These are phyloP conservation scores for Reticulitermes lucifugus DNA, from an alignment of 2,888 invertebrate genomes.

Conservation along the genomic window DNA sequence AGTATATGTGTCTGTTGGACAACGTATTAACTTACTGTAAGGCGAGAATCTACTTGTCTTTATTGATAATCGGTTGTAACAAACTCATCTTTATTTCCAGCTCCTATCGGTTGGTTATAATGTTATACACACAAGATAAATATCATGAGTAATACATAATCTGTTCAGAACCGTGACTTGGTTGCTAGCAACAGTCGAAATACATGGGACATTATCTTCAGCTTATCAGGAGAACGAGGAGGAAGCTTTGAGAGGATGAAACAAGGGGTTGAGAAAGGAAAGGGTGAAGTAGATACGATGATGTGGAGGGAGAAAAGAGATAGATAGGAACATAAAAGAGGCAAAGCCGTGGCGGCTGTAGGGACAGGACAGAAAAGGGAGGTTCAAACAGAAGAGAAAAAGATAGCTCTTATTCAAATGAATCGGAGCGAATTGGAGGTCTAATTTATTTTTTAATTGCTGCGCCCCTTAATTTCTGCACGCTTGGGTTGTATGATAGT, in stretches of 20 bases:
- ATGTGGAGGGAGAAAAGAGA: constrained; percentile 56
- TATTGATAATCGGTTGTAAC: background rate
- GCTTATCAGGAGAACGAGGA: constrained; percentile 32
- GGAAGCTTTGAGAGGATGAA: constrained; percentile 42
- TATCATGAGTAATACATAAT: constrained; percentile 20
- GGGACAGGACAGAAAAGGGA: constrained; percentile 31
- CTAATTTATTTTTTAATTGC: constrained; percentile 53
- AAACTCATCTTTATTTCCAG: background rate
- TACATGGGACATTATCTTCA: constrained; percentile 30
- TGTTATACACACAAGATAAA: constrained; percentile 5
- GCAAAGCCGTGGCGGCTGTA: constrained; percentile 6
- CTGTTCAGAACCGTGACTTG: background rate
- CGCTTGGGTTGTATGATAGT: constrained; percentile 48
- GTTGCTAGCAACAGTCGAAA: background rate
- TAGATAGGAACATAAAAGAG: constrained; percentile 24
- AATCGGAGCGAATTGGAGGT: constrained; percentile 46
- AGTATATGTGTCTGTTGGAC: background rate
- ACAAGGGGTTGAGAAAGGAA: constrained; percentile 38
- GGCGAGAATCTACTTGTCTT: background rate
- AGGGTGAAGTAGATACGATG: constrained; percentile 57
- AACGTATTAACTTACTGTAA: background rate
- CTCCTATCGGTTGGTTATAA: background rate
- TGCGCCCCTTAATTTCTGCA: constrained; percentile 48
- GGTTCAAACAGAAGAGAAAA: constrained; percentile 37
- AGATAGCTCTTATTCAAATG: constrained; percentile 48